A percentile compares a stretch with the other conserved stretches of the same genome.
Conservation (phyloP, 2,797 vertebrate genomes). For the Chelmon rostratus region DNA sequence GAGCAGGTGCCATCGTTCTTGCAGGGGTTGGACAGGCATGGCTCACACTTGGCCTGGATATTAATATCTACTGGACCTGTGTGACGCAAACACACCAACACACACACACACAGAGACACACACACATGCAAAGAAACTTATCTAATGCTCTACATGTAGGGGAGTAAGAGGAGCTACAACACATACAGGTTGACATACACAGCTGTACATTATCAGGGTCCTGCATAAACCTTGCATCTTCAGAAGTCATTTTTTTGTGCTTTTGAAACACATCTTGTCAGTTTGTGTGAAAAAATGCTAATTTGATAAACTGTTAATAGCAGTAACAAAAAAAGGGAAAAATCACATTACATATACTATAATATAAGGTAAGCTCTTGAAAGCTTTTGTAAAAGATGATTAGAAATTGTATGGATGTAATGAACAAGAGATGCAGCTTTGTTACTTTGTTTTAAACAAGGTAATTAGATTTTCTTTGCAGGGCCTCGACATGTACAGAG, state of each 20-base stretch:
- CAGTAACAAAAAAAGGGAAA: not conserved
- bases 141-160: not conserved
- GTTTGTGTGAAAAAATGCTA: not conserved
- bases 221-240: constrained; percentile 34
- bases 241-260: not conserved
- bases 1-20: constrained; percentile 97
- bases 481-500: constrained; percentile 49
- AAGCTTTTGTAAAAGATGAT: not conserved
- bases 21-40: constrained; percentile 96
- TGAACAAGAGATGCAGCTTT: not conserved
- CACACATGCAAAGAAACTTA: constrained; percentile 52
- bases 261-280: not conserved
- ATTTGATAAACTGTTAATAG: not conserved
- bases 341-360: not conserved
- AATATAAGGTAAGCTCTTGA: not conserved
- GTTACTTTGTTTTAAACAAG: not conserved
- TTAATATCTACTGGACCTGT: constrained; percentile 93
- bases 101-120: constrained; percentile 34
- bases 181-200: constrained; percentile 20
- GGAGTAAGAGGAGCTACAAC: not conserved
- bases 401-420: not conserved
- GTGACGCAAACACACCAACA: constrained; percentile 59
- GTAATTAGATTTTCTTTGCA: constrained; percentile 46
- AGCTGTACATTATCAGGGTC: constrained; percentile 46
- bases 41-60: constrained; percentile 96